These are phyloP conservation scores for Myripristis murdjan DNA, from an alignment of 2,797 vertebrate genomes.

Conservation along the genomic window DNA sequence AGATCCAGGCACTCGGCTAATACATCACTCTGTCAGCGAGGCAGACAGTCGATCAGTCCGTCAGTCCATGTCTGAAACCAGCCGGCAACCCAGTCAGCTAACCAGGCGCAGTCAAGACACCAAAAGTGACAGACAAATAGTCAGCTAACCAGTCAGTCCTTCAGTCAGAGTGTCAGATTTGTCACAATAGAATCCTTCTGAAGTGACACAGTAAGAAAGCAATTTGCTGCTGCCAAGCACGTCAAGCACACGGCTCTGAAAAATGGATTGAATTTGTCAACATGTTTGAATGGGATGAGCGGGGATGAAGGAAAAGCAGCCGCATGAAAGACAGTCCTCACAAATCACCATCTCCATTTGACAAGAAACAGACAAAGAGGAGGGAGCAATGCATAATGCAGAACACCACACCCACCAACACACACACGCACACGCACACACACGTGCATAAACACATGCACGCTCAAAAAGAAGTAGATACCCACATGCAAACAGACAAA, in stretches of 20 bases:
- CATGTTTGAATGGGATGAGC: conserved; percentile 47
- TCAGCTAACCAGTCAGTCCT: conserved; percentile 52
- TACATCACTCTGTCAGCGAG: conserved; percentile 8
- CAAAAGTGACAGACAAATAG: conserved; percentile 39
- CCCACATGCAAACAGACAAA: background rate
- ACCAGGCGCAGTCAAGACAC: conserved; percentile 21
- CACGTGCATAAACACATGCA: background rate
- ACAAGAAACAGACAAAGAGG: conserved; percentile 34
- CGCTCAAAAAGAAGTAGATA: too few relatives aligned
- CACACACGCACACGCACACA: background rate
- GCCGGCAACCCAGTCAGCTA: conserved; percentile 41
- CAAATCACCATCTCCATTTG: conserved; percentile 20
- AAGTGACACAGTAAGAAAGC: conserved; percentile 36
- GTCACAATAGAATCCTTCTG: conserved; percentile 59
- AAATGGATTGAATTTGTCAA: conserved; percentile 57
- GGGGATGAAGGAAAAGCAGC: conserved; percentile 6
- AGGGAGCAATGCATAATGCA: background rate
- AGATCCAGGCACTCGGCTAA: background rate
- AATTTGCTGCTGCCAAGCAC: conserved; percentile 26
- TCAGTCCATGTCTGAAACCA: conserved; percentile 42
- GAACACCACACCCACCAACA: background rate
- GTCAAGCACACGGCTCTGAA: background rate
- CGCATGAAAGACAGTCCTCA: conserved; percentile 18
- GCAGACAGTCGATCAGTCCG: conserved; percentile 44
- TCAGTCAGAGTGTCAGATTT: conserved; percentile 63